These are phyloP conservation scores for Allygus modestus DNA, from an alignment of 2,888 invertebrate species.

Conservation along the genomic window DNA sequence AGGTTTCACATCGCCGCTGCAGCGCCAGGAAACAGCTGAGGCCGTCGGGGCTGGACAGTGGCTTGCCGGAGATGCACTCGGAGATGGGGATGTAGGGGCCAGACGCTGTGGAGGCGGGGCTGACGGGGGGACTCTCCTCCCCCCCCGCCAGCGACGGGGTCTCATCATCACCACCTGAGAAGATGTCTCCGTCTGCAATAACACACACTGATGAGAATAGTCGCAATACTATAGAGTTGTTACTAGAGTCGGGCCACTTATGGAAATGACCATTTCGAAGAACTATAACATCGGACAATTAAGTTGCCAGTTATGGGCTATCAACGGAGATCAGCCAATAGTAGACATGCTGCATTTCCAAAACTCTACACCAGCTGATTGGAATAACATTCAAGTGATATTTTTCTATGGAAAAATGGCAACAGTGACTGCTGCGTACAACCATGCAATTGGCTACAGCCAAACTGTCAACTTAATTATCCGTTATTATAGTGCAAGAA, in stretches of 20 bases:
- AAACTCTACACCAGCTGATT: too few species aligned
- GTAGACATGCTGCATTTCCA: too few species aligned
- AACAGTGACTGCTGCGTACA: too few species aligned
- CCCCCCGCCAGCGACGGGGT: slow-evolving; percentile 73
- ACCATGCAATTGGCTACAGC: too few species aligned
- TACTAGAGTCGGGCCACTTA: slow-evolving; percentile 86
- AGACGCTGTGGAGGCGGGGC: slow-evolving; percentile 81
- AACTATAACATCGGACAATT: too few species aligned
- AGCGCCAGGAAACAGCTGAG: slow-evolving; percentile 66
- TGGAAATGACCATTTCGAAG: too few species aligned
- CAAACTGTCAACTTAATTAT: too few species aligned
- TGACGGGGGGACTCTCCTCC: slow-evolving; percentile 80
- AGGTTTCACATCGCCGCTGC: slow-evolving; percentile 69
- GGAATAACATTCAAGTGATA: too few species aligned
- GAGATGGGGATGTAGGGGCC: slow-evolving; percentile 95
- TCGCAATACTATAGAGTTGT: slow-evolving; percentile 94
- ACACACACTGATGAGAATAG: neutral
- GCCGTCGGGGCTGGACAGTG: slow-evolving; percentile 70
- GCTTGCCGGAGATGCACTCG: slow-evolving; percentile 90
- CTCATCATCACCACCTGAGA: slow-evolving; percentile 19
- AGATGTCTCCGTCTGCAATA: slow-evolving; percentile 64
- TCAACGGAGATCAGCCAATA: too few species aligned
- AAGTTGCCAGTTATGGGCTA: too few species aligned
- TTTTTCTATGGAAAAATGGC: too few species aligned
- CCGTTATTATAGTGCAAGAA: too few species aligned